Evolutionary conservation across 2,113 vertebrate genomes (phyloP).

Genomic region (Lepisosteus oculatus): DNA sequence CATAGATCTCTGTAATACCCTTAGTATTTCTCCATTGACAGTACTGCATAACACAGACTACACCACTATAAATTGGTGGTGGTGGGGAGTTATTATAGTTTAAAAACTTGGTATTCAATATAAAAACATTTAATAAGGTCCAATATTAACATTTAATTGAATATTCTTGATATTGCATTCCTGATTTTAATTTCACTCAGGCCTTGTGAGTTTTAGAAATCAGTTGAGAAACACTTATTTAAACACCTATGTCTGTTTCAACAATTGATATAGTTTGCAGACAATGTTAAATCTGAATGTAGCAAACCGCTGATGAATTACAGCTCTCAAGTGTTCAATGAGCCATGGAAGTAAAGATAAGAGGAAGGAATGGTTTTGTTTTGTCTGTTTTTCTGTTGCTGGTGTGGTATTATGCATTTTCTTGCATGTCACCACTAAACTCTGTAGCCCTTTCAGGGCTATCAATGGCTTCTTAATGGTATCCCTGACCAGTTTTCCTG

Average conservation of each 20-base stretch:
- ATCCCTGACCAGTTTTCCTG: neutral
- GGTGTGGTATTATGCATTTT: no score
- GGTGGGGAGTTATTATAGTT: no score
- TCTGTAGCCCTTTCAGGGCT: neutral
- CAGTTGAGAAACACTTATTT: conserved; percentile 30
- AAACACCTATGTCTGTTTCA: conserved; percentile 28
- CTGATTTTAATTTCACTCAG: no score
- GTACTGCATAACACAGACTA: no score
- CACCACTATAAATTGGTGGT: no score
- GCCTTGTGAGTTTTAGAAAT: conserved; percentile 7
- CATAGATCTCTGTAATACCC: no score
- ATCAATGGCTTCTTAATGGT: neutral
- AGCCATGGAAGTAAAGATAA: conserved; percentile 32
- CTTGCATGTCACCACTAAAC: no score
- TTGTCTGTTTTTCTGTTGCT: conserved; percentile 1
- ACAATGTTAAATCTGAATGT: conserved; percentile 18
- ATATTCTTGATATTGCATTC: no score
- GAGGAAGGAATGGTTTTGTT: conserved; percentile 19
- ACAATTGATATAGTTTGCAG: neutral
- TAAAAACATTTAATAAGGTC: no score
- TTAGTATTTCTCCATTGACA: no score
- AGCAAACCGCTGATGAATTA: conserved; percentile 24
- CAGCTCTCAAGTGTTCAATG: conserved; percentile 34
- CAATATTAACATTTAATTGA: no score
- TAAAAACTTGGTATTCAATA: no score